Conservation (phyloP, 2,888 invertebrate genomes). For the Keiferia lycopersicella region DNA sequence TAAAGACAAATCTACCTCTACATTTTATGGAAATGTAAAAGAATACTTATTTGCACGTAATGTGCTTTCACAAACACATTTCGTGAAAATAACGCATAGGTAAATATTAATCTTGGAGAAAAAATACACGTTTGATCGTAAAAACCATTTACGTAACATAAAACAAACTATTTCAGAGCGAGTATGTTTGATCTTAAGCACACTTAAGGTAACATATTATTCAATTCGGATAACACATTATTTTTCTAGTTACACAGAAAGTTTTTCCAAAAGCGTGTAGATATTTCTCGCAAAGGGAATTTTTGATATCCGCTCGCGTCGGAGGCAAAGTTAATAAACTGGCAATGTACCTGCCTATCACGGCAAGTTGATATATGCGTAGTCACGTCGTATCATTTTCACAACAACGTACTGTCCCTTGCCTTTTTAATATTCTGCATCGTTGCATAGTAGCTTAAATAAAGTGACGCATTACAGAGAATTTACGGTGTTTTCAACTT, state of each 20-base stretch:
- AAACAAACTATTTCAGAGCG: neutral
- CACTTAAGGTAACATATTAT: neutral
- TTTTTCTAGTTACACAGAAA: neutral
- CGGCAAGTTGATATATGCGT: conserved; percentile 10
- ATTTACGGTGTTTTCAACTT: too few relatives aligned
- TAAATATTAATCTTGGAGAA: neutral
- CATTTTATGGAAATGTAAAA: too few relatives aligned
- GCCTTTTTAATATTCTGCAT: too few relatives aligned
- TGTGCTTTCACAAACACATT: too few relatives aligned
- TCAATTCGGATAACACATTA: neutral
- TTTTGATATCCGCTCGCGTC: neutral
- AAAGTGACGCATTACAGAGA: too few relatives aligned
- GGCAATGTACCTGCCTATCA: conserved; percentile 18
- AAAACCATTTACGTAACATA: neutral
- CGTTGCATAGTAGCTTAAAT: too few relatives aligned
- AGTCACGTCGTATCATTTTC: neutral
- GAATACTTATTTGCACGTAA: too few relatives aligned
- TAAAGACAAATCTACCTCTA: too few relatives aligned
- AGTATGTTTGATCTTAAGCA: neutral
- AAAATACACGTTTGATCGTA: neutral
- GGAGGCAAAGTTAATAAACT: conserved; percentile 13
- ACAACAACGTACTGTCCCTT: too few relatives aligned
- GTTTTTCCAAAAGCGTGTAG: neutral
- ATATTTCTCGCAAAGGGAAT: neutral
- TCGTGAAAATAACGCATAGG: neutral